A percentile compares a stretch with the other conserved stretches of the same genome.
Conservation (phyloP, 2,797 vertebrate species). For the Muscicapa comitata region DNA sequence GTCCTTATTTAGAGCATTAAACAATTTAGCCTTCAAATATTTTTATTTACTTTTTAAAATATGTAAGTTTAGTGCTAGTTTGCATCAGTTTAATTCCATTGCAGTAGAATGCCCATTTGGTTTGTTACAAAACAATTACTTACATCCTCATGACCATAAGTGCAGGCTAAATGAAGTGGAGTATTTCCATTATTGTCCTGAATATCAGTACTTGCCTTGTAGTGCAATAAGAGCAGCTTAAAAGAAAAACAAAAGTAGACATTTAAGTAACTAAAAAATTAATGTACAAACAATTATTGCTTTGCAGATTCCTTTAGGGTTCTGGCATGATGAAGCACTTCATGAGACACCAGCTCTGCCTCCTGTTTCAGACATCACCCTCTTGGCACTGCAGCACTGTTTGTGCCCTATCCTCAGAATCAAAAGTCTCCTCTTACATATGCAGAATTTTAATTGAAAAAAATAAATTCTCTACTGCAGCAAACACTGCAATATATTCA, state of each 20-base stretch:
- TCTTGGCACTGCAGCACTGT: neutral
- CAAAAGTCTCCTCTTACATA: neutral
- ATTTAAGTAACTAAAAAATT: constrained; percentile 8
- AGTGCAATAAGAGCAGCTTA: constrained; percentile 92
- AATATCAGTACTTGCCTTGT: constrained; percentile 85
- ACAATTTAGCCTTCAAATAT: neutral
- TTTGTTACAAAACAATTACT: constrained; percentile 70
- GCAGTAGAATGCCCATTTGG: neutral
- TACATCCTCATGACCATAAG: constrained; percentile 93
- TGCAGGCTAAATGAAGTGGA: constrained; percentile 92
- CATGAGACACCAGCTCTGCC: neutral
- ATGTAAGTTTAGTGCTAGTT: neutral
- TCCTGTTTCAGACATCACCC: neutral
- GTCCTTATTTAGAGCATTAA: neutral
- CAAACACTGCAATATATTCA: neutral
- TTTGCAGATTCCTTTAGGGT: neutral
- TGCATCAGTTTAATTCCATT: neutral
- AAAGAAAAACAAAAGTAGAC: neutral
- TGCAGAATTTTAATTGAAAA: neutral
- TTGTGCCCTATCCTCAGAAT: neutral
- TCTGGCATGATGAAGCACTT: neutral
- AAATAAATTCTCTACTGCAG: neutral
- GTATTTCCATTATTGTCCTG: constrained; percentile 95
- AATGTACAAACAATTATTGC: neutral
- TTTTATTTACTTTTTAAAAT: neutral